Base-by-base conservation (phyloP, 1,140 invertebrate genomes). In the Fragariocoptes setiger region DNA sequence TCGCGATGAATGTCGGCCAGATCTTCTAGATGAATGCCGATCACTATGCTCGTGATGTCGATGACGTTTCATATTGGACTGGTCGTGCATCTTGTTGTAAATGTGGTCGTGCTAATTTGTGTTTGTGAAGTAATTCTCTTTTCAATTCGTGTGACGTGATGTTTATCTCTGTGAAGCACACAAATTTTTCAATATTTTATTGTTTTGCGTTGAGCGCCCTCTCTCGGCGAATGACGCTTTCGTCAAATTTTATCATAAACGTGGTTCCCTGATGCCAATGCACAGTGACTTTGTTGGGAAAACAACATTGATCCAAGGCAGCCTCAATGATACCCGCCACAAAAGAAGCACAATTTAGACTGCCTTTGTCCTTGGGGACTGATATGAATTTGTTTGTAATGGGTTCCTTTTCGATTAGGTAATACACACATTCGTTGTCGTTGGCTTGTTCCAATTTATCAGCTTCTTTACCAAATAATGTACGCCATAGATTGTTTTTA, bases 181-280 rank as follows among this genome's bases (percentile, higher is more conserved):
- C n/a, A n/a, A n/a, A n/a, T n/a, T n/a, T n/a, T n/a, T n/a, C n/a
- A n/a, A n/a, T n/a, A n/a, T n/a, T n/a, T n/a, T n/a, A n/a, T n/a
- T 31, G n/a, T 62, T 42, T 40, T 90, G 83, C 54, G 82, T 82
- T 37, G 35, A 86, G 59, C 51, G 77, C 72, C 57, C 88, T 92
- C 54, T 95, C 86, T 52, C 86, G 65, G 1, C 69, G 63, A 45
- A 94, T 78, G 35, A 95, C 85, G 43, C 71, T 67, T 53, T 92
- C 80, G 51, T 95, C 85, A 63, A 97, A 94, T 59, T 92, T 85
- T 15, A 97, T 82, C 76, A 94, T 88, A 52, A 94, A 95, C 1
- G 90, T 92, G 16, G 88, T 94, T 45, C 88, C 90, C 60, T 95
- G 90, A 56, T 97, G 86, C 83, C 85, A 95, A 58, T 94, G 86